Conservation (phyloP, 2,113 vertebrate species). For the Ibidorhyncha struthersii region DNA sequence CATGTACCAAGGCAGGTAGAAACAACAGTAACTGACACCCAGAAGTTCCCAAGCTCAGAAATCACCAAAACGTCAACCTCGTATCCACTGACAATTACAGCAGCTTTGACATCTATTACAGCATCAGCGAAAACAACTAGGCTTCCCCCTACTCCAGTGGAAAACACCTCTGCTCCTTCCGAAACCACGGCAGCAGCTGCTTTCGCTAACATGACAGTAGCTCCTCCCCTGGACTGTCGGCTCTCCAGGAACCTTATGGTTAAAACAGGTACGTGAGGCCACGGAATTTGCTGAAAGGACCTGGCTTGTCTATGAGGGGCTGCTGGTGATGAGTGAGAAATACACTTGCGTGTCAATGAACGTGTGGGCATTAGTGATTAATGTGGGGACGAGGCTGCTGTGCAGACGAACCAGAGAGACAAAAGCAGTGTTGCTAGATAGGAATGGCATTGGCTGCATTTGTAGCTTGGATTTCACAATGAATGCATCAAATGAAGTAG, state of each 20-base stretch:
- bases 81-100: constrained; percentile 76
- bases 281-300: fast-evolving
- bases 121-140: constrained; percentile 79
- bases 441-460: not conserved
- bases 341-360: not conserved
- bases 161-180: constrained; percentile 58
- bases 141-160: constrained; percentile 67
- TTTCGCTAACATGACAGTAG: constrained; percentile 78
- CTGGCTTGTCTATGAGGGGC: not conserved
- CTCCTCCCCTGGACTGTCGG: constrained; percentile 85
- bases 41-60: constrained; percentile 60
- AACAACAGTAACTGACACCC: constrained; percentile 59
- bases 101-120: constrained; percentile 77
- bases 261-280: constrained; percentile 85
- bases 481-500: fast-evolving
- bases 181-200: constrained; percentile 46
- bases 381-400: not conserved
- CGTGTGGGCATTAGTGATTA: fast-evolving
- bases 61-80: constrained; percentile 63
- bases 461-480: not conserved
- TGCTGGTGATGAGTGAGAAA: not conserved
- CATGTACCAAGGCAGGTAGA: constrained; percentile 73
- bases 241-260: constrained; percentile 89
- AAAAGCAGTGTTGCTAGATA: fast-evolving
- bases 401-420: fast-evolving